phyloP scores from a whole-genome alignment of 2,888 invertebrate species.

The Pandemis heparana region DNA sequence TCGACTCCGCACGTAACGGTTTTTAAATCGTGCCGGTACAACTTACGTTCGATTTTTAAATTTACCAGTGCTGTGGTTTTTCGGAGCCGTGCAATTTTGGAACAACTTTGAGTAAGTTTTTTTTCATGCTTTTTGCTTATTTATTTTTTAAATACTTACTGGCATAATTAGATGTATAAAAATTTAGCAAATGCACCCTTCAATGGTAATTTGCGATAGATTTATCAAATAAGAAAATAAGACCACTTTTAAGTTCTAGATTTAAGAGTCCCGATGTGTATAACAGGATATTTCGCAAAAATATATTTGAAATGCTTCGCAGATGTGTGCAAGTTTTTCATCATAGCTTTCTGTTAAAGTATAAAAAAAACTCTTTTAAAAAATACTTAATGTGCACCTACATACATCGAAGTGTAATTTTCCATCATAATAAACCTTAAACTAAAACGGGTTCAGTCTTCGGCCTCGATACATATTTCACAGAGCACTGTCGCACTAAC shows the following conservation, averaged over 20 bases:
- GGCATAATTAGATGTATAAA: too few relatives aligned
- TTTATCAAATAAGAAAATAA: too few relatives aligned
- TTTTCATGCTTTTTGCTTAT: neutral
- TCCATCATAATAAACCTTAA: conserved; percentile 6
- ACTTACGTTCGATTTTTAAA: conserved; percentile 53
- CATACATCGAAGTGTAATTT: neutral
- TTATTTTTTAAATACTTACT: too few relatives aligned
- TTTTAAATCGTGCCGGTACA: conserved; percentile 45
- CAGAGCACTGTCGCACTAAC: conserved; percentile 17
- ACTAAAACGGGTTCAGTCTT: conserved; percentile 26
- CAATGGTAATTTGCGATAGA: too few relatives aligned
- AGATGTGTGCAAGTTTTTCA: too few relatives aligned
- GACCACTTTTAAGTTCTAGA: too few relatives aligned
- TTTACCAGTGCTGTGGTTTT: conserved; percentile 45
- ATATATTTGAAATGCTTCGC: neutral
- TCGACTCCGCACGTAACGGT: conserved; percentile 55
- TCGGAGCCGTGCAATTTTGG: conserved; percentile 60
- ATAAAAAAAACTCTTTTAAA: too few relatives aligned
- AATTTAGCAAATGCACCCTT: too few relatives aligned
- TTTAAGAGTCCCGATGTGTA: too few relatives aligned
- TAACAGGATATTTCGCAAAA: neutral
- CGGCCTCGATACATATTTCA: conserved; percentile 30
- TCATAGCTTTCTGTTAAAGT: too few relatives aligned
- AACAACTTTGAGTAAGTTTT: conserved; percentile 47
- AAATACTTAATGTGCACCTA: too few relatives aligned